Base-by-base conservation (phyloP, 2,797 vertebrate genomes). In the Acomys russatus region DNA sequence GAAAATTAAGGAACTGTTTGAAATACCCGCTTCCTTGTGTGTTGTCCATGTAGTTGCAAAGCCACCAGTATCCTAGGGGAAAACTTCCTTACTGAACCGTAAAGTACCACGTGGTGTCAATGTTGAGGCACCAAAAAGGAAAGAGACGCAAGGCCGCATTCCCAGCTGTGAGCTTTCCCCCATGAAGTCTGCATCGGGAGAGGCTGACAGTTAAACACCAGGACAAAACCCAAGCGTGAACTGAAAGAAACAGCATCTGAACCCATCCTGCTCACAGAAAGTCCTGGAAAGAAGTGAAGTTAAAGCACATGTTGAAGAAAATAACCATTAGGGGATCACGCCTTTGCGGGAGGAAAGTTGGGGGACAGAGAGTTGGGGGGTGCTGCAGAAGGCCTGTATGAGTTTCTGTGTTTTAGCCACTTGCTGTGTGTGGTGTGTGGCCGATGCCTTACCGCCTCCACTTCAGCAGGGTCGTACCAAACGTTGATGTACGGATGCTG, bases 401-500 rank as follows among this genome's bases (percentile, higher is more conserved):
- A 56, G 33, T 71, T 83, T 28, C n/a, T 77, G 54, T 83, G 14
- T 30, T 83, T 86, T 88, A 30, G n/a, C 9, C 6, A 28, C 15
- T 9, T 54, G 9, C 49, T 87, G 11, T 9, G 11, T 23, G 44
- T 35, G 49, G 9, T 49, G 22, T 79, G 51, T 2, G 35, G n/a
- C 18, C 1, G 0, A 89, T 0, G 82, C 98, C 99, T 99, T 98
- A 99, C 99, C 99, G 99, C 99, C 98, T 99, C 99, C 99, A 99
- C 99, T 98, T 99, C 99, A 6, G 99, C 99, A 14, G 99, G 99
- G 98, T 99, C 99, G 25, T 99, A 99, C 99, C 99, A 99, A 96
- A 99, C 99, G 0, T 99, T 99, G 98, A 99, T 99, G 98, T 99
- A 99, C 1, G 99, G 99, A 96, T 99, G 99, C 98, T 99, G 99